A percentile compares a stretch with the other conserved stretches of the same genome.
These are phyloP conservation scores for Acleris sparsana DNA, from an alignment of 2,888 invertebrate species.

Conservation along the genomic window DNA sequence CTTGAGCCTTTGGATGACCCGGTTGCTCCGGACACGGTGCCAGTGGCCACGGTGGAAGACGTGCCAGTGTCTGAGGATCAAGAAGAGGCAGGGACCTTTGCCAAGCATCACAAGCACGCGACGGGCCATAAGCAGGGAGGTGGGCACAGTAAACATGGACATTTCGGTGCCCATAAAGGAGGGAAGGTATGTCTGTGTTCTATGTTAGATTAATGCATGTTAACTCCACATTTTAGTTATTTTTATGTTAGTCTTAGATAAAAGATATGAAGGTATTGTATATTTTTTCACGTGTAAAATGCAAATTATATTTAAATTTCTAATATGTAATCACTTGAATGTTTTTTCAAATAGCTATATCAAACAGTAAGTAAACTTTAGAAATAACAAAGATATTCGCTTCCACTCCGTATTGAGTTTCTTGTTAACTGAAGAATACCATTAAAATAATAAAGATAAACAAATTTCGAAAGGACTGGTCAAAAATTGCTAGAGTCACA, in stretches of 20 bases:
- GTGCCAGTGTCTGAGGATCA: conserved; percentile 53
- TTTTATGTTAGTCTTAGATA: too few relatives aligned
- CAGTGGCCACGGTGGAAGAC: conserved; percentile 47
- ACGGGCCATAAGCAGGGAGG: conserved; percentile 75
- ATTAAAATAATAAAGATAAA: too few relatives aligned
- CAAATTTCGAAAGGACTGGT: too few relatives aligned
- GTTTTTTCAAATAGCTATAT: background rate
- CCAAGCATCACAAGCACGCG: conserved; percentile 60
- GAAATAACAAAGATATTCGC: too few relatives aligned
- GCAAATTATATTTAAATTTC: too few relatives aligned
- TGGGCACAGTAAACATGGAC: conserved; percentile 79
- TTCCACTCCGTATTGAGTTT: too few relatives aligned
- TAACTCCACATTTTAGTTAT: background rate
- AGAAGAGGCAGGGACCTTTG: conserved; percentile 53
- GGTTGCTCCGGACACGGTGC: conserved; percentile 25
- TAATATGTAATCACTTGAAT: too few relatives aligned
- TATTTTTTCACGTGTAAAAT: too few relatives aligned
- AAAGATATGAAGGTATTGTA: too few relatives aligned
- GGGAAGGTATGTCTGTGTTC: conserved; percentile 69
- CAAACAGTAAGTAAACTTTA: background rate
- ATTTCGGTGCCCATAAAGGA: conserved; percentile 80
- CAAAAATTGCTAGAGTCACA: too few relatives aligned
- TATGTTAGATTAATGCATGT: conserved; percentile 3
- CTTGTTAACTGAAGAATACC: too few relatives aligned
- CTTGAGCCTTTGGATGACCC: conserved; percentile 15